Conservation (phyloP, 2,113 vertebrate genomes). For the Ovibos moschatus region DNA sequence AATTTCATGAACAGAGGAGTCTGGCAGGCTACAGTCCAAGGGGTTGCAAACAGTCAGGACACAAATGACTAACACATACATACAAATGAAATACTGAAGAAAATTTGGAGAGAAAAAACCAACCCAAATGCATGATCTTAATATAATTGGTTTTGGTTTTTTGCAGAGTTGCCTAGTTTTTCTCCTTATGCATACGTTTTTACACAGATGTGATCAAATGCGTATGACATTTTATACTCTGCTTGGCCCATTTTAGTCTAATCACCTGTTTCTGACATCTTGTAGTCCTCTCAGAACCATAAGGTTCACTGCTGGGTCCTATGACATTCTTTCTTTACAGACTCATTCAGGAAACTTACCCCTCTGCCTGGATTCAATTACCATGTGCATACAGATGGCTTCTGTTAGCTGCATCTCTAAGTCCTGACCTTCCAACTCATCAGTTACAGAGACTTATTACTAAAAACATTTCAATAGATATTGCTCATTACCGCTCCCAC, state of each 20-base stretch:
- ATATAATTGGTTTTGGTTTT: background rate
- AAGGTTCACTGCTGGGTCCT: background rate
- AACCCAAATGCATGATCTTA: background rate
- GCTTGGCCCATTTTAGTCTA: background rate
- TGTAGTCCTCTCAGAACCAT: background rate
- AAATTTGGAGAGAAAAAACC: background rate
- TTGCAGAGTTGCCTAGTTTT: background rate
- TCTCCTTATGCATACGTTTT: background rate
- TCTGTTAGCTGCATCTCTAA: constrained; percentile 10
- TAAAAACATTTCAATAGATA: background rate
- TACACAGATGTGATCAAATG: background rate
- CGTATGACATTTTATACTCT: background rate
- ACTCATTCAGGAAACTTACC: background rate
- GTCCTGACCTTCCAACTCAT: background rate
- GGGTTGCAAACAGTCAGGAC: background rate
- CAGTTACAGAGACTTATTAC: background rate
- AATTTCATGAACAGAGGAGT: background rate
- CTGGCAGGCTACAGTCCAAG: background rate
- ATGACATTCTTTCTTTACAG: background rate
- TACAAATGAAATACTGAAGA: background rate
- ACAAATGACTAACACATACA: background rate
- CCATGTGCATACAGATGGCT: background rate
- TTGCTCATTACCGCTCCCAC: background rate
- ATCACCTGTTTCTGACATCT: constrained; percentile 15
- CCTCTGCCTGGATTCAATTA: background rate